Evolutionary conservation across 2,797 vertebrate species (phyloP).

Genomic region (Muscicapa striata): DNA sequence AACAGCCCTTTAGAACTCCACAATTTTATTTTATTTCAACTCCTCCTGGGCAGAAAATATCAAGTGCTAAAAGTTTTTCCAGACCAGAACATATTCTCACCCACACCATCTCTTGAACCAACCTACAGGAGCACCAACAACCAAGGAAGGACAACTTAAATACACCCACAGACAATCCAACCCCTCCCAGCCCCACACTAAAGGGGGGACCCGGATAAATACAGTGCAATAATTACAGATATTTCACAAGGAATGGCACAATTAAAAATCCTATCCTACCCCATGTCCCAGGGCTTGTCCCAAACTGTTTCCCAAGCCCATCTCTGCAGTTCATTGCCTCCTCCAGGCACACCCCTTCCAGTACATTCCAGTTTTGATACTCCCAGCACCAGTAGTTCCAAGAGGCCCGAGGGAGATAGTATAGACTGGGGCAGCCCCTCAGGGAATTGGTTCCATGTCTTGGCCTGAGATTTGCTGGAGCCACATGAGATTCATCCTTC

Average conservation of each 20-base stretch:
- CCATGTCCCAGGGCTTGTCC: background rate
- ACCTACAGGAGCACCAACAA: background rate
- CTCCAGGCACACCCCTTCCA: background rate
- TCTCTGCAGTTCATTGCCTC: background rate
- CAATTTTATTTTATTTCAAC: slow-evolving; percentile 17
- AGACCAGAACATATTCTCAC: background rate
- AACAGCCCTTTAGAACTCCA: background rate
- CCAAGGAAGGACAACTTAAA: slow-evolving; percentile 40
- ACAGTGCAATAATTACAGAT: slow-evolving; percentile 60
- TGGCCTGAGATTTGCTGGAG: background rate
- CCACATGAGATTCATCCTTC: background rate
- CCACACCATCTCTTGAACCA: background rate
- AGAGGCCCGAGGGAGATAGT: background rate
- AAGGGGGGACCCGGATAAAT: slow-evolving; percentile 40
- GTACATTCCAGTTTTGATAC: background rate
- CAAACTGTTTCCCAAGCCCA: background rate
- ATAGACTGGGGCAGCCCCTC: background rate
- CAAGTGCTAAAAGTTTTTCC: slow-evolving; percentile 25
- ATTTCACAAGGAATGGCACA: background rate
- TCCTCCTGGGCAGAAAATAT: background rate
- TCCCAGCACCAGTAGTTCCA: background rate
- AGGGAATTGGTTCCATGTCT: fast-evolving
- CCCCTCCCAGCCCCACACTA: background rate
- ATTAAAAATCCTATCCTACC: background rate
- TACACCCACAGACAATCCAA: background rate